Evolutionary conservation across 2,888 invertebrate genomes (phyloP).

Genomic region (Drosophila mayaguana): DNA sequence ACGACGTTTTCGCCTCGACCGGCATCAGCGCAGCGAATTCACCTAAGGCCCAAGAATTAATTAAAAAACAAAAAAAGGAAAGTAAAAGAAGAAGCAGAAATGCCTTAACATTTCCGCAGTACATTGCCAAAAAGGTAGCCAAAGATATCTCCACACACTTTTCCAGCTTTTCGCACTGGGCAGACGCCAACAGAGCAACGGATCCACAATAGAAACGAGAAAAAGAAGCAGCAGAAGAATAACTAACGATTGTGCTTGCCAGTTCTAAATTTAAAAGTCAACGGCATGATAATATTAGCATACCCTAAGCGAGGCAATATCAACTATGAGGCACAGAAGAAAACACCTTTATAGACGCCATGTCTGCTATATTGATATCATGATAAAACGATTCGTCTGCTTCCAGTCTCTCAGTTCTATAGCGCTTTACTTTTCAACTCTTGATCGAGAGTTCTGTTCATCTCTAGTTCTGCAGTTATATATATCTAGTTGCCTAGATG

Average conservation of each 20-base stretch:
- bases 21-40: constrained; percentile 19
- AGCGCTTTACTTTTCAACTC: not conserved
- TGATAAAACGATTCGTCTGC: not conserved
- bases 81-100: constrained; percentile 3
- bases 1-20: constrained; percentile 61
- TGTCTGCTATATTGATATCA: not conserved
- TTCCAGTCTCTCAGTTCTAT: not conserved
- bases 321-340: not conserved
- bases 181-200: constrained; percentile 42
- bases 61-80: constrained; percentile 43
- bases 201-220: constrained; percentile 18
- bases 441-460: not conserved
- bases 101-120: constrained; percentile 62
- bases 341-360: too few species aligned
- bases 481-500: not conserved
- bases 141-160: constrained; percentile 26
- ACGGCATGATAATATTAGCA: constrained; percentile 53
- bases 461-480: not conserved
- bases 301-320: not conserved
- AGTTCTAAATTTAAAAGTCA: constrained; percentile 75
- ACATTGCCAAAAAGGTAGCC: constrained; percentile 64
- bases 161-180: constrained; percentile 52
- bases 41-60: constrained; percentile 59
- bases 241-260: constrained; percentile 60
- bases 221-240: not conserved